Evolutionary conservation across 2,888 invertebrate species (phyloP).

Genomic region (Zaprionus bogoriensis): DNA sequence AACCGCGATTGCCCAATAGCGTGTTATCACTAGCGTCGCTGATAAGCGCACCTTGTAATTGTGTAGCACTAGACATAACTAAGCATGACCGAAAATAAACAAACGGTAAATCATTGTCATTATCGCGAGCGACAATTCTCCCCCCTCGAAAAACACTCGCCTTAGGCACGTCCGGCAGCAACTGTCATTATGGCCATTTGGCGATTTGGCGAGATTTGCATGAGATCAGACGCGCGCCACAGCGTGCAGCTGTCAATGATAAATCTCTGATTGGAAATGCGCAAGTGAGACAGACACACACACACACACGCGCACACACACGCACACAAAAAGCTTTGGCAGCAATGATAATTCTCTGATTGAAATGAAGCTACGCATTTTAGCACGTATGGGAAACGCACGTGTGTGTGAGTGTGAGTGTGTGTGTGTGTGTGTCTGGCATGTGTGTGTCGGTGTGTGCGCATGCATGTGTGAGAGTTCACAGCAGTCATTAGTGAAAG

Average conservation of each 20-base stretch:
- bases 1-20: slow-evolving; percentile 38
- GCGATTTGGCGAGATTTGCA: too few species aligned
- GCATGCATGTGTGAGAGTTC: slow-evolving; percentile 52
- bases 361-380: slow-evolving; percentile 33
- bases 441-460: slow-evolving; percentile 12
- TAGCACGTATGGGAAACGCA: slow-evolving; percentile 47
- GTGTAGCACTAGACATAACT: neutral
- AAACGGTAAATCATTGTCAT: slow-evolving; percentile 30
- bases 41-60: slow-evolving; percentile 35
- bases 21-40: slow-evolving; percentile 37
- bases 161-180: slow-evolving; percentile 37
- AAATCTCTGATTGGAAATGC: neutral
- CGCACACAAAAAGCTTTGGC: neutral
- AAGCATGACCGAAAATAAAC: slow-evolving; percentile 47
- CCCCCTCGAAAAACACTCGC: slow-evolving; percentile 23
- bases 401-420: slow-evolving; percentile 24
- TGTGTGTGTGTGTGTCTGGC: slow-evolving; percentile 15
- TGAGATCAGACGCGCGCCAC: neutral
- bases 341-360: slow-evolving; percentile 25
- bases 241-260: neutral
- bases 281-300: neutral
- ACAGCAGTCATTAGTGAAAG: slow-evolving; percentile 79
- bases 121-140: neutral
- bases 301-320: too few species aligned
- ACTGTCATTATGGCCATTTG: too few species aligned